Evolutionary conservation across 2,888 invertebrate genomes (phyloP).

Genomic region (Apodemia mormo): DNA sequence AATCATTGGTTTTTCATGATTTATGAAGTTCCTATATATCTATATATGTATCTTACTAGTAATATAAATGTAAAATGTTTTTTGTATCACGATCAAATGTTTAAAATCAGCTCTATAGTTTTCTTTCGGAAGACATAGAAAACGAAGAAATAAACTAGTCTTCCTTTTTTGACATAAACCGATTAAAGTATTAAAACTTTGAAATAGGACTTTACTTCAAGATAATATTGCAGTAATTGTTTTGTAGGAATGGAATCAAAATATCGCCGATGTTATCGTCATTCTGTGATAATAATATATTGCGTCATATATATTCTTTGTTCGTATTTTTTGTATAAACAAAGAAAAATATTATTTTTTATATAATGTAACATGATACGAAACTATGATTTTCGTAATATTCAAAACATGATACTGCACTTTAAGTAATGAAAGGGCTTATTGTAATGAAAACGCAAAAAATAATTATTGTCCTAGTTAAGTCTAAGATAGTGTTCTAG

Average conservation of each 20-base stretch:
- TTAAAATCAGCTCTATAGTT: constrained; percentile 24
- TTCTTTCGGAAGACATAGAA: constrained; percentile 63
- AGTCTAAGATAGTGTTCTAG: constrained; percentile 72
- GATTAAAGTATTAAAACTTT: neutral
- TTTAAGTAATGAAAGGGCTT: neutral
- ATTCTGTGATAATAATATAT: neutral
- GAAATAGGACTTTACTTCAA: neutral
- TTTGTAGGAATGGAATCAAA: neutral
- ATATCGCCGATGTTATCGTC: neutral
- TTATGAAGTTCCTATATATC: constrained; percentile 27
- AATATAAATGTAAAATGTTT: constrained; percentile 26
- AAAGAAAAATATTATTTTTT: too few relatives aligned
- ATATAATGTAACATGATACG: neutral
- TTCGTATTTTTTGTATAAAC: neutral
- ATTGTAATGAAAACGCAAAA: constrained; percentile 51
- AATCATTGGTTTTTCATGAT: constrained; percentile 43
- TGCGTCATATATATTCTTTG: neutral
- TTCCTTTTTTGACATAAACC: neutral
- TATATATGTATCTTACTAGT: constrained; percentile 22
- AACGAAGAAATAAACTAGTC: constrained; percentile 33
- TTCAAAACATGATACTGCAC: neutral
- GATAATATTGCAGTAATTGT: neutral
- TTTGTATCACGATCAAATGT: constrained; percentile 17
- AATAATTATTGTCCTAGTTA: constrained; percentile 76
- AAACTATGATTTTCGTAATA: neutral